Evolutionary conservation across 2,888 invertebrate genomes (phyloP).

Genomic region (Myopa tessellatipennis): DNA sequence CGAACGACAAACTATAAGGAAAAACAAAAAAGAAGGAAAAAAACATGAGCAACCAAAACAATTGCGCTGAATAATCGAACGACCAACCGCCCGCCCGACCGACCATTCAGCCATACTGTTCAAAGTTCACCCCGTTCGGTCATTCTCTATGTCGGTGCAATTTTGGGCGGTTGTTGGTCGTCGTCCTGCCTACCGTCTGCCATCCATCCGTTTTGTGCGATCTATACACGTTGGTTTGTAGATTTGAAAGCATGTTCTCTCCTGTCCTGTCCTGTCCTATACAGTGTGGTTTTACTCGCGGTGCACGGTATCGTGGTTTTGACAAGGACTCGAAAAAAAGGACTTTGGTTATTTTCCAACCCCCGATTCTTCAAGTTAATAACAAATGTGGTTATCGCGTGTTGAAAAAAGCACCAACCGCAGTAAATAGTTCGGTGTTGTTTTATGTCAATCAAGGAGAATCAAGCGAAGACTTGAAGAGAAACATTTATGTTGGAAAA

Average conservation of each 20-base stretch:
- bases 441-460: constrained; percentile 6
- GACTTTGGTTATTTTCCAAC: not conserved
- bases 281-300: constrained; percentile 21
- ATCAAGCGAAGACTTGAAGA: not conserved
- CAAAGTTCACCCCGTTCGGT: too few relatives aligned
- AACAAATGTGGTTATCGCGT: constrained; percentile 38
- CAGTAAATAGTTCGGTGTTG: constrained; percentile 21
- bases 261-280: constrained; percentile 15
- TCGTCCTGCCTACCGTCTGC: constrained; percentile 5
- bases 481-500: not conserved
- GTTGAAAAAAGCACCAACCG: constrained; percentile 19
- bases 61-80: constrained; percentile 17
- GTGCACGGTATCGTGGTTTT: constrained; percentile 28
- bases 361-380: constrained; percentile 10
- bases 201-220: constrained; percentile 2
- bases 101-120: constrained; percentile 16
- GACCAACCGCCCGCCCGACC: too few relatives aligned
- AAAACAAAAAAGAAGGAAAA: not conserved
- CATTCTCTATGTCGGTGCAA: not conserved
- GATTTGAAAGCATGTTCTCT: constrained; percentile 10
- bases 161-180: not conserved
- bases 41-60: constrained; percentile 16
- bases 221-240: not conserved
- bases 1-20: not conserved
- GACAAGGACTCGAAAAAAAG: constrained; percentile 8